A percentile compares a stretch with the other conserved stretches of the same genome.
Conservation (phyloP, 2,113 vertebrate genomes). For the Pungitius pungitius region DNA sequence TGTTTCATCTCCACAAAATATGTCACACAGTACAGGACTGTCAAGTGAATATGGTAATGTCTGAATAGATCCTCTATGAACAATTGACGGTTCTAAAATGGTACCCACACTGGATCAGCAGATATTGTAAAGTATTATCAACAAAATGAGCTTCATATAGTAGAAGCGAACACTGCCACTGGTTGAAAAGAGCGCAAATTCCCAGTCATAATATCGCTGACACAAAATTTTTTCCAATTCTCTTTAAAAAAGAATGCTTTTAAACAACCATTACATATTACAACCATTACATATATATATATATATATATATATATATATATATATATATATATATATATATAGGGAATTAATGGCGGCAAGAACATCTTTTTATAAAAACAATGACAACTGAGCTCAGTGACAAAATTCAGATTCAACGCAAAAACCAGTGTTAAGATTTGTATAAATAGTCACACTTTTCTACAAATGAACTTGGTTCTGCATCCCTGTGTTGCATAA, state of each 20-base stretch:
- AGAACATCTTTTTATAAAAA: background rate
- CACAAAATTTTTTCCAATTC: background rate
- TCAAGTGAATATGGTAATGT: slow-evolving; percentile 59
- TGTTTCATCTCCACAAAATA: slow-evolving; percentile 60
- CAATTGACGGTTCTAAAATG: slow-evolving; percentile 33
- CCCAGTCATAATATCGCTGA: background rate
- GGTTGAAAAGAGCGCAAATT: background rate
- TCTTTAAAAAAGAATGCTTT: background rate
- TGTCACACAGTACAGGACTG: slow-evolving; percentile 51
- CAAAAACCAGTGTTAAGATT: too few species aligned
- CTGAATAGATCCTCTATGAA: slow-evolving; percentile 31
- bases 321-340: too few species aligned
- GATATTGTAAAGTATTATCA: slow-evolving; percentile 31
- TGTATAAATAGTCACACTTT: too few species aligned
- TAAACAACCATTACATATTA: background rate
- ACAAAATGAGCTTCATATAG: slow-evolving; percentile 23
- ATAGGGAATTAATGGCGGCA: background rate
- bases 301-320: too few species aligned
- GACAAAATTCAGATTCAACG: too few species aligned
- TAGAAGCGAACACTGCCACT: background rate
- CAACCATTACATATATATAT: too few species aligned
- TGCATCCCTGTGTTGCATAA: too few species aligned
- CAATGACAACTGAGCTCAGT: background rate
- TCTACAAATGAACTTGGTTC: too few species aligned
- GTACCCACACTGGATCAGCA: background rate